Conservation (phyloP, 2,113 vertebrate genomes). For the Oostethus manadensis region DNA sequence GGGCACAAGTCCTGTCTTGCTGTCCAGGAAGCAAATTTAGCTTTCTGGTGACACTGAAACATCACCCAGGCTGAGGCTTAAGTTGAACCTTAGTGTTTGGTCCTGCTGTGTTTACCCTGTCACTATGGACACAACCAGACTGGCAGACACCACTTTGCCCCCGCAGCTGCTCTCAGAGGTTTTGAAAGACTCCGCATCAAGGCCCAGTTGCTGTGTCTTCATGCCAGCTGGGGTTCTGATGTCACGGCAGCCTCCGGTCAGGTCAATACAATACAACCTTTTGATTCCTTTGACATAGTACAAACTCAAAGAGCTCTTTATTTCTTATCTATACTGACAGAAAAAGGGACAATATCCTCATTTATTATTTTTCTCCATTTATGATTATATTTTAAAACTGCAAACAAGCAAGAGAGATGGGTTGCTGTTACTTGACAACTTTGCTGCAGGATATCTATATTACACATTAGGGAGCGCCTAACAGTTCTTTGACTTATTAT, state of each 20-base stretch:
- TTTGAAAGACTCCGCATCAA: constrained; percentile 77
- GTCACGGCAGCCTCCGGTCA: constrained; percentile 3
- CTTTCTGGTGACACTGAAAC: constrained; percentile 70
- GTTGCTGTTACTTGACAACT: too few relatives aligned
- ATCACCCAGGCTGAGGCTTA: constrained; percentile 63
- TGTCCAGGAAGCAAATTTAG: constrained; percentile 54
- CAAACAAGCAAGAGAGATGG: background rate
- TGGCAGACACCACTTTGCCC: constrained; percentile 71
- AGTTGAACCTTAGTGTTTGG: constrained; percentile 75
- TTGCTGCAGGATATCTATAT: too few relatives aligned
- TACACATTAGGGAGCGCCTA: too few relatives aligned
- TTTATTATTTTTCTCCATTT: too few relatives aligned
- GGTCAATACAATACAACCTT: constrained; percentile 13
- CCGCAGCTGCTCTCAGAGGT: constrained; percentile 77
- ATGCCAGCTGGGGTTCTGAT: constrained; percentile 58
- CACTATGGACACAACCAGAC: constrained; percentile 69
- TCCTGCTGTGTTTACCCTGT: constrained; percentile 73
- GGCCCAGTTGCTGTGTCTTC: constrained; percentile 78
- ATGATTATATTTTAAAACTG: too few relatives aligned
- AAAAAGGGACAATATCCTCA: too few relatives aligned
- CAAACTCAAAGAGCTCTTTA: background rate
- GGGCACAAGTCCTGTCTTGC: constrained; percentile 52
- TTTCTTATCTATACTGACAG: too few relatives aligned
- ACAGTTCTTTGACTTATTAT: too few relatives aligned
- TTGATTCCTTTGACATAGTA: background rate